Conservation (phyloP, 2,113 vertebrate species). For the Bubo blakistoni region DNA sequence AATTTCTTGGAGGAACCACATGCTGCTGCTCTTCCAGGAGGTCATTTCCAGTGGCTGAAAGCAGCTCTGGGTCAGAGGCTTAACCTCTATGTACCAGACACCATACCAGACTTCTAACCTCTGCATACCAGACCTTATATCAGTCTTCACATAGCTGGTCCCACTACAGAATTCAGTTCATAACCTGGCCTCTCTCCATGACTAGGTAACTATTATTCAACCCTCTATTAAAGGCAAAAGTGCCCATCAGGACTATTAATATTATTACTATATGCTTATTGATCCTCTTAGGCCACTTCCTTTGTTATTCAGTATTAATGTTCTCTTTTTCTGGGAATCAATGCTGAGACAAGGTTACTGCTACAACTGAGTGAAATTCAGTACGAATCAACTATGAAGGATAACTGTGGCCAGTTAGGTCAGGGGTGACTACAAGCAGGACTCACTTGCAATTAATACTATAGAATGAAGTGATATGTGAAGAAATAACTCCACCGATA, state of each 20-base stretch:
- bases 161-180: background rate
- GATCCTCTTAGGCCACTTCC: background rate
- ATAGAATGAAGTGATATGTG: background rate
- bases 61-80: background rate
- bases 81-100: background rate
- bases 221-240: background rate
- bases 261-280: background rate
- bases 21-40: background rate
- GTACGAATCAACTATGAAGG: background rate
- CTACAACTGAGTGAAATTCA: background rate
- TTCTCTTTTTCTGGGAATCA: background rate
- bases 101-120: background rate
- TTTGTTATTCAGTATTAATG: background rate
- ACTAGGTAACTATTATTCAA: background rate
- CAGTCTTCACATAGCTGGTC: background rate
- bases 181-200: background rate
- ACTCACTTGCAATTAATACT: background rate
- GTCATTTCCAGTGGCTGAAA: background rate
- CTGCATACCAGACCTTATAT: background rate
- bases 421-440: background rate
- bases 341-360: background rate
- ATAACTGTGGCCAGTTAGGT: background rate
- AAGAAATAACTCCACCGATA: background rate
- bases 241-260: background rate
- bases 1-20: background rate